phyloP scores from a whole-genome alignment of 2,888 invertebrate genomes.

The Epinotia brunnichana region DNA sequence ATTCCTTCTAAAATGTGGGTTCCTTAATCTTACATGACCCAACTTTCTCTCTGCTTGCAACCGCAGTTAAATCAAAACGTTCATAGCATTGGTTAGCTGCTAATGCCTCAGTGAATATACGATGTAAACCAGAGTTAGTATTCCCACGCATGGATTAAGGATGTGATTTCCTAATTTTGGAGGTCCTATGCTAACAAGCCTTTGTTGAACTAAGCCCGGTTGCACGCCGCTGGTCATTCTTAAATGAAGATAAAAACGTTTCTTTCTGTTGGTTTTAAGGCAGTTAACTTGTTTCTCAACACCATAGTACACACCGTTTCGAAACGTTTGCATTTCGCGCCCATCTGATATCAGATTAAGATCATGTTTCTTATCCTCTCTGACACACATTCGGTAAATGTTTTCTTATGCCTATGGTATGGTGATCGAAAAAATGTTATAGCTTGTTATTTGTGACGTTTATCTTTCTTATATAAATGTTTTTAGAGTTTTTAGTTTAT shows the following conservation, averaged over 20 bases:
- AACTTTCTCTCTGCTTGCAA: conserved; percentile 65
- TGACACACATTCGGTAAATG: conserved; percentile 8
- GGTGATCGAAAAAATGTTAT: background rate
- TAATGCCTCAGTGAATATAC: conserved; percentile 38
- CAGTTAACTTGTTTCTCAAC: conserved; percentile 59
- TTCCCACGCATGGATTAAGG: conserved; percentile 49
- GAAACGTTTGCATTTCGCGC: conserved; percentile 62
- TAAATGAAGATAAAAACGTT: conserved; percentile 49
- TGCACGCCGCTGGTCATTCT: conserved; percentile 46
- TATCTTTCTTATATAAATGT: background rate
- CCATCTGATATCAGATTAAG: conserved; percentile 62
- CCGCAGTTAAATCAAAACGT: conserved; percentile 52
- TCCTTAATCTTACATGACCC: conserved; percentile 58
- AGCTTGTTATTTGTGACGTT: background rate
- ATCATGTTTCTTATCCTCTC: conserved; percentile 47
- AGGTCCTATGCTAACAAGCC: conserved; percentile 51
- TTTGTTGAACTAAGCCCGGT: conserved; percentile 47
- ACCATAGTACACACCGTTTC: conserved; percentile 53
- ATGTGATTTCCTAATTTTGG: conserved; percentile 47
- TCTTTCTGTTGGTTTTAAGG: conserved; percentile 53
- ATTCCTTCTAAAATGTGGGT: conserved; percentile 67
- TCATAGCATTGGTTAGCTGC: conserved; percentile 49
- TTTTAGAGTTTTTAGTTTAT: too few relatives aligned
- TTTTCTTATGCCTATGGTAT: background rate
- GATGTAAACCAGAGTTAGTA: conserved; percentile 22